Evolutionary conservation across 2,888 invertebrate genomes (phyloP).

Genomic region (Stegana nigrithorax): DNA sequence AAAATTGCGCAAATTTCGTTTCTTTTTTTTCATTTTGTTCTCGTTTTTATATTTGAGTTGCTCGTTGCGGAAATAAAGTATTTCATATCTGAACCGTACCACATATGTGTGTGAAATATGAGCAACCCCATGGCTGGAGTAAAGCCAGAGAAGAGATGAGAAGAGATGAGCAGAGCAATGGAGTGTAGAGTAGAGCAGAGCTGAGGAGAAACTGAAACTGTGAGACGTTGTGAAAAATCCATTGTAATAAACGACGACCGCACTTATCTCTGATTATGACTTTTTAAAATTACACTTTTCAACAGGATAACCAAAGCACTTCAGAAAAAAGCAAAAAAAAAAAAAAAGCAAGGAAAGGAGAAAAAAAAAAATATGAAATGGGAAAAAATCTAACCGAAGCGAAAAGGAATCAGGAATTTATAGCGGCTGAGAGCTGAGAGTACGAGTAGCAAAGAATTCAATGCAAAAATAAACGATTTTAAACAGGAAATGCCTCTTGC

Average conservation of each 20-base stretch:
- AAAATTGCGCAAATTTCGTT: conserved; percentile 14
- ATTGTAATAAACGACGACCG: conserved; percentile 63
- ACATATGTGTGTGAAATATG: conserved; percentile 8
- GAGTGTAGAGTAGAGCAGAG: too few relatives aligned
- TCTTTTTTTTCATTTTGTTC: background rate
- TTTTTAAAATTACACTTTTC: conserved; percentile 62
- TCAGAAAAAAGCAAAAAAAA: conserved; percentile 12
- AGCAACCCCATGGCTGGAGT: too few relatives aligned
- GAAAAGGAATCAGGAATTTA: conserved; percentile 45
- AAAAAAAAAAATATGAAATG: conserved; percentile 27
- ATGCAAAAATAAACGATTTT: conserved; percentile 47
- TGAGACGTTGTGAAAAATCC: conserved; percentile 3
- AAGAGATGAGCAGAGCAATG: too few relatives aligned
- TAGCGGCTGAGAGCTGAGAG: too few relatives aligned
- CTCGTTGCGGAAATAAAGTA: conserved; percentile 4
- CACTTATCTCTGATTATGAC: conserved; percentile 66
- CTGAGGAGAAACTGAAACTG: conserved; percentile 19
- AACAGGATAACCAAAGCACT: conserved; percentile 31
- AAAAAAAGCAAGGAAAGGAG: conserved; percentile 6
- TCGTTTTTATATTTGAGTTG: background rate
- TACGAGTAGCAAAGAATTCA: conserved; percentile 41
- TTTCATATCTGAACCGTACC: background rate
- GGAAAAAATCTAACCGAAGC: conserved; percentile 19
- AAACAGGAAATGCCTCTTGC: conserved; percentile 64
- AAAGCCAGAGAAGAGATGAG: too few relatives aligned